Conservation (phyloP, 2,888 invertebrate genomes). For the Dioctria linearis region DNA sequence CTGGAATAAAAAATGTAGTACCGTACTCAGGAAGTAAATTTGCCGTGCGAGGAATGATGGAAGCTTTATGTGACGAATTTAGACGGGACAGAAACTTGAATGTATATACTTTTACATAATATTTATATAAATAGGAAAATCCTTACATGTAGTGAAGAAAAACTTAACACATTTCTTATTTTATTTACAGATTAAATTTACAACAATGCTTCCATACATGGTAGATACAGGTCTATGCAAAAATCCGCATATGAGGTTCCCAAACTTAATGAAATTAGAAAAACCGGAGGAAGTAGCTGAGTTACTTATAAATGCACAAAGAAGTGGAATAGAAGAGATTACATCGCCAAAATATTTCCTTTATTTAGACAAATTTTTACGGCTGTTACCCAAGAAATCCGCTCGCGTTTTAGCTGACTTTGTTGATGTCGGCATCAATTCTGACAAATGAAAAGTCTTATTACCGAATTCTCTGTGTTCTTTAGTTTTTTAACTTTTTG, state of each 20-base stretch:
- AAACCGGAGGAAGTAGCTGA: constrained; percentile 77
- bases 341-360: constrained; percentile 77
- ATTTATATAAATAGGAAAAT: no score
- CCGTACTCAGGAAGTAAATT: constrained; percentile 88
- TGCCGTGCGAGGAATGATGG: constrained; percentile 88
- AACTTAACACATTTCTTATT: no score
- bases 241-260: constrained; percentile 81
- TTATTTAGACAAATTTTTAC: constrained; percentile 65
- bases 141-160: no score
- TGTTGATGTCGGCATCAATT: constrained; percentile 77
- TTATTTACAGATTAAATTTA: constrained; percentile 78
- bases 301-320: constrained; percentile 79
- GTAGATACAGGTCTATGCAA: constrained; percentile 89
- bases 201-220: constrained; percentile 90
- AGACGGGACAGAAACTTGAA: constrained; percentile 70
- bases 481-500: no score
- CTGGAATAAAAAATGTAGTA: constrained; percentile 82
- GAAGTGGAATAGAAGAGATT: constrained; percentile 75
- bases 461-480: no score
- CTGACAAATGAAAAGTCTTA: constrained; percentile 66
- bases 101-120: constrained; percentile 53
- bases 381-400: constrained; percentile 74
- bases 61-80: constrained; percentile 84
- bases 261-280: constrained; percentile 76
- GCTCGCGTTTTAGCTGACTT: constrained; percentile 75